Evolutionary conservation across 92 coral and sea anemone species (phyloP).

Genomic region (Actinostola sp.): DNA sequence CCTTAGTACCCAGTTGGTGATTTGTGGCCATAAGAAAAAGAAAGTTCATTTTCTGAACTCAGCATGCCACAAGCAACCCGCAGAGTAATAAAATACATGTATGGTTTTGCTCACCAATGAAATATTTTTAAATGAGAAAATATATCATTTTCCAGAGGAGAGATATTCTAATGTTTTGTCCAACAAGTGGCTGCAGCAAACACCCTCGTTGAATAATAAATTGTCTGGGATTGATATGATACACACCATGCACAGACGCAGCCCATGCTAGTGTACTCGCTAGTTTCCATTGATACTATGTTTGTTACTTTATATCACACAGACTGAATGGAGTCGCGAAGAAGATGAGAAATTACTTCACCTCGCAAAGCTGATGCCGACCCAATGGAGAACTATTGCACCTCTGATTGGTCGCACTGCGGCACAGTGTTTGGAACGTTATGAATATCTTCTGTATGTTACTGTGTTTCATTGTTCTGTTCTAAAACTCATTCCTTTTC

Average conservation of each 20-base stretch:
- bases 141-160: too few species aligned
- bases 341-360: conserved; percentile 98
- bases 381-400: conserved; percentile 98
- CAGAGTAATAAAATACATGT: too few species aligned
- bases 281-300: not conserved
- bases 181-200: too few species aligned
- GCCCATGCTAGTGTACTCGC: not conserved
- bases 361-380: conserved; percentile 97
- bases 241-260: not conserved
- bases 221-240: too few species aligned
- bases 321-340: conserved; percentile 99
- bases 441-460: conserved; percentile 89
- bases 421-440: conserved; percentile 93
- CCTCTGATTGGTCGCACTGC: conserved; percentile 98
- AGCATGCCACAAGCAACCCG: too few species aligned
- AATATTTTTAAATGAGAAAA: too few species aligned
- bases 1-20: too few species aligned
- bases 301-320: not conserved
- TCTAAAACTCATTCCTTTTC: not conserved
- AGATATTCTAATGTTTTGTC: too few species aligned
- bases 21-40: too few species aligned
- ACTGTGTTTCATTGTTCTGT: not conserved
- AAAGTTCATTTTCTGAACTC: too few species aligned
- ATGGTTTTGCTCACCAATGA: too few species aligned
- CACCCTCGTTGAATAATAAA: too few species aligned